These are phyloP conservation scores for Mamestra brassicae DNA, from an alignment of 2,888 invertebrate genomes.

Conservation along the genomic window DNA sequence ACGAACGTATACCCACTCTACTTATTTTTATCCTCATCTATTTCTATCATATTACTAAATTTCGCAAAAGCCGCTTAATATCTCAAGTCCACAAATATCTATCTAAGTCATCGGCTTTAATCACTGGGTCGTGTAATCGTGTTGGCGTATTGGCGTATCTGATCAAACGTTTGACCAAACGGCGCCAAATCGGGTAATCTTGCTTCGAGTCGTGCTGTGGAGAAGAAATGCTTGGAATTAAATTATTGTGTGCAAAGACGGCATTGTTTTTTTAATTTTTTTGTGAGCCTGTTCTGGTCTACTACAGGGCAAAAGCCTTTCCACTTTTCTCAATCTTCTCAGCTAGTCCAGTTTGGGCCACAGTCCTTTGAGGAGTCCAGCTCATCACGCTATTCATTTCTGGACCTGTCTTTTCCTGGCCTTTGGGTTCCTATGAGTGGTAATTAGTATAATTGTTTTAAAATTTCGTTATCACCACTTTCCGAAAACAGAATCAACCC, in stretches of 20 bases:
- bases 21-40: conserved; percentile 6
- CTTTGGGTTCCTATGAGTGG: neutral
- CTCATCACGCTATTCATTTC: neutral
- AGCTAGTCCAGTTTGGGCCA: neutral
- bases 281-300: neutral
- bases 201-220: conserved; percentile 18
- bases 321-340: neutral
- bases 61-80: conserved; percentile 12
- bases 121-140: conserved; percentile 29
- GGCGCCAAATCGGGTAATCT: conserved; percentile 51
- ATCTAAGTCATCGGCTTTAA: conserved; percentile 55
- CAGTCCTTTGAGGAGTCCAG: neutral
- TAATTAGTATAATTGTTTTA: neutral
- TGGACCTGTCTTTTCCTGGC: neutral
- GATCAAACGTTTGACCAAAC: conserved; percentile 54
- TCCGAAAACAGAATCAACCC: neutral
- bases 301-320: neutral
- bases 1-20: neutral
- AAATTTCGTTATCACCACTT: neutral
- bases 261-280: neutral
- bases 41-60: conserved; percentile 10
- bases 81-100: conserved; percentile 37
- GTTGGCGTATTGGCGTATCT: conserved; percentile 52
- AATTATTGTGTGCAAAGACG: conserved; percentile 11
- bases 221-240: conserved; percentile 11